Evolutionary conservation across 2,113 vertebrate species (phyloP).

Genomic region (Cervus canadensis): DNA sequence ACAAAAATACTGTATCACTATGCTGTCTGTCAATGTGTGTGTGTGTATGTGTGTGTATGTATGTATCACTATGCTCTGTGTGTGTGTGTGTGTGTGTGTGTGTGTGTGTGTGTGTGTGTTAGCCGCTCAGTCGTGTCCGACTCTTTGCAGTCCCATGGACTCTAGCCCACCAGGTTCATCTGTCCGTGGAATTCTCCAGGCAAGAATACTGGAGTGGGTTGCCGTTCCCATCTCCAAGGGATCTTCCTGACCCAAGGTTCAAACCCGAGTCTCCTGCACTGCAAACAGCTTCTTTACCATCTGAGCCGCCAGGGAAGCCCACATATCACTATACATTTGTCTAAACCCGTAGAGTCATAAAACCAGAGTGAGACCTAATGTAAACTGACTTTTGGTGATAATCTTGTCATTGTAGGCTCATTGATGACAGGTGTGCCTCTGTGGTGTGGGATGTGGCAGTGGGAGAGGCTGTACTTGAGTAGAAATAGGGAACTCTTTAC

Average conservation of each 20-base stretch:
- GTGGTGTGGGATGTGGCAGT: neutral
- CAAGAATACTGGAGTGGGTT: neutral
- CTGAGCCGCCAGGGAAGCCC: neutral
- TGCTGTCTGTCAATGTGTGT: too few species aligned
- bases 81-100: too few species aligned
- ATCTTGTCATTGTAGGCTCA: neutral
- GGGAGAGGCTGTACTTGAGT: neutral
- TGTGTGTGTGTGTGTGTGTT: too few species aligned
- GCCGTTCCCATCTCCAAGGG: neutral
- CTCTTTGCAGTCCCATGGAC: neutral
- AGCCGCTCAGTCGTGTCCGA: too few species aligned
- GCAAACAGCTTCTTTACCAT: neutral
- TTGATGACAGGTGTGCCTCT: neutral
- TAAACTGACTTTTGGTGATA: neutral
- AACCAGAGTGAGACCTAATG: neutral
- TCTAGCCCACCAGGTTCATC: neutral
- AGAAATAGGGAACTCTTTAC: neutral
- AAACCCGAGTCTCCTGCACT: neutral
- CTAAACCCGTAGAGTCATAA: neutral
- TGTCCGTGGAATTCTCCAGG: neutral
- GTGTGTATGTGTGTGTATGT: too few species aligned
- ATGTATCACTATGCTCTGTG: too few species aligned
- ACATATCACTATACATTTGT: neutral
- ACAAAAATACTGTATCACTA: neutral
- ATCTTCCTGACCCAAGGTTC: neutral